Percentiles rank a stretch among this genome's conserved stretches.
Evolutionary conservation across 2,113 vertebrate genomes (phyloP).

Genomic region (Triplophysa rosa): DNA sequence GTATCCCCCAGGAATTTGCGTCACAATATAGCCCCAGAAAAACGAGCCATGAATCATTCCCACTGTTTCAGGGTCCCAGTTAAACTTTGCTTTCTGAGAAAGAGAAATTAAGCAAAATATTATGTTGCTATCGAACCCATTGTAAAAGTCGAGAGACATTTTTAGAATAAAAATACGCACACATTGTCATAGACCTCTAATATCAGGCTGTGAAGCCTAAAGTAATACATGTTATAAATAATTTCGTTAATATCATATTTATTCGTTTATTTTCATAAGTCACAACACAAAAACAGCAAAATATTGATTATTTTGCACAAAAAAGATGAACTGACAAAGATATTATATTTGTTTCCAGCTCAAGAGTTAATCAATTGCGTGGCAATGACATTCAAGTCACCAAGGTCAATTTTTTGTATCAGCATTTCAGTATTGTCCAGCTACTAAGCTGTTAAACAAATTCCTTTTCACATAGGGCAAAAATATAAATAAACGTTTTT

Average conservation of each 20-base stretch:
- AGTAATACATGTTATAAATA: not conserved
- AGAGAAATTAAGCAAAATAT: not conserved
- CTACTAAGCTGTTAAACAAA: not conserved
- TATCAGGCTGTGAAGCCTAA: not conserved
- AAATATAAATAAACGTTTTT: not conserved
- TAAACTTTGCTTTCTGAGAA: slow-evolving; percentile 93
- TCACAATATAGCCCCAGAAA: slow-evolving; percentile 99
- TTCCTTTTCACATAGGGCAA: not conserved
- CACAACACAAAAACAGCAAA: not conserved
- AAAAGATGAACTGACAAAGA: not conserved
- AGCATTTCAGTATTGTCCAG: slow-evolving; percentile 4
- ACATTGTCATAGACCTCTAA: not conserved
- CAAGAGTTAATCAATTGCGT: slow-evolving; percentile 31
- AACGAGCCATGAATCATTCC: slow-evolving; percentile 98
- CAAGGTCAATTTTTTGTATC: slow-evolving; percentile 39
- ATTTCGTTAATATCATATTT: not conserved
- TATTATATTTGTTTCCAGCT: slow-evolving; percentile 2
- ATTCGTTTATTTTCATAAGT: slow-evolving; percentile 2
- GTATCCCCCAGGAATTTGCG: slow-evolving; percentile 96
- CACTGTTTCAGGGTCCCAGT: slow-evolving; percentile 96
- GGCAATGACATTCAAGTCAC: not conserved
- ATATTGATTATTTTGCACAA: slow-evolving; percentile 2
- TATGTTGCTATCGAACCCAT: not conserved
- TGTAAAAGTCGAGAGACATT: not conserved
- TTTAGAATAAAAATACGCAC: not conserved